A percentile compares a stretch with the other conserved stretches of the same genome.
These are phyloP conservation scores for Limosa lapponica DNA, from an alignment of 2,797 vertebrate species.

Conservation along the genomic window DNA sequence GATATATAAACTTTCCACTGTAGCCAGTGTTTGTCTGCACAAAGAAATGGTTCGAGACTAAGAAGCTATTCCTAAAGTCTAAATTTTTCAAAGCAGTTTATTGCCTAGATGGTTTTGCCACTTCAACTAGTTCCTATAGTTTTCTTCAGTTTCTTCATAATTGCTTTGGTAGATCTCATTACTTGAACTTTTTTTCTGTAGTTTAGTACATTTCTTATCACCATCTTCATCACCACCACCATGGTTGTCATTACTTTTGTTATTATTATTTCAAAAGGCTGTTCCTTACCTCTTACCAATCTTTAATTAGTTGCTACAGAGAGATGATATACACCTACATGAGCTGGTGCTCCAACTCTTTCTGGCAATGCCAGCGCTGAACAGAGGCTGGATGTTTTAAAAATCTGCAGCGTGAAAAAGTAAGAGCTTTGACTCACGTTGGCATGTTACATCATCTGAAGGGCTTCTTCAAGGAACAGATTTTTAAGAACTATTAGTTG, in stretches of 20 bases:
- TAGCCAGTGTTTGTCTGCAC: not conserved
- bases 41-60: not conserved
- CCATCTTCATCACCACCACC: not conserved
- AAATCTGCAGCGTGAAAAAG: not conserved
- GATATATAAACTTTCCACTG: not conserved
- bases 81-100: not conserved
- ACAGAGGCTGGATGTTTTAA: not conserved
- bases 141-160: not conserved
- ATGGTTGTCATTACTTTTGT: not conserved
- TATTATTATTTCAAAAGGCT: not conserved
- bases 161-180: not conserved
- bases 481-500: not conserved
- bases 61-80: not conserved
- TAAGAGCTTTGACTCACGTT: not conserved
- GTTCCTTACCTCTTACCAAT: not conserved
- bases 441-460: not conserved
- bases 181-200: not conserved
- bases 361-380: not conserved
- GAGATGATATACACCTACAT: not conserved
- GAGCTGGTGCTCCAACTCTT: not conserved
- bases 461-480: conserved; percentile 24
- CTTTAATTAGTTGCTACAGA: not conserved
- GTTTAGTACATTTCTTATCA: not conserved
- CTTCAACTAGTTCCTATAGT: not conserved
- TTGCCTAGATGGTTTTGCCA: not conserved